Evolutionary conservation across 2,113 vertebrate species (phyloP), one percentile per base, ranked within the genome.

Genomic region (Podarcis muralis): DNA sequence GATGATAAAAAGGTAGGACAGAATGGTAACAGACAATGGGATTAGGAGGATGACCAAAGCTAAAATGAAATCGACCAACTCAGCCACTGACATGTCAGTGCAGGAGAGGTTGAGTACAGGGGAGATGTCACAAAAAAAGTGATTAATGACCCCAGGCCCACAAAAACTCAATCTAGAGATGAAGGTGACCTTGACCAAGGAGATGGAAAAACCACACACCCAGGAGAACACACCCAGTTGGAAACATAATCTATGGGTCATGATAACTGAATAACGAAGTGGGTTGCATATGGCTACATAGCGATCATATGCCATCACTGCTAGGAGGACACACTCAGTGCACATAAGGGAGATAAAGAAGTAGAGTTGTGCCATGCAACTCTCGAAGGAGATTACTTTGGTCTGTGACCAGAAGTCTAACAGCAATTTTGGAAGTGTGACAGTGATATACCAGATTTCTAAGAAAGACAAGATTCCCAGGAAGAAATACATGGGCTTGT

Each of bases 71-170:
- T 96, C 95, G 12, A 95, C 94, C 40, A 94, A 18, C 85, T 96
- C 96, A 0, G 96, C 95, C 15, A 90, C n/a, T 75, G 95, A 95
- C 94, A 96, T 96, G 72, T 96, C 95, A 18, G 93, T 94, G 86
- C 95, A 96, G 59, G 95, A 95, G 6, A 96, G 93, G 66, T 94
- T 96, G 5, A 96, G 93, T 0, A 96, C 91, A 1, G 95, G 95
- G 37, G 95, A 96, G 80, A 96, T 95, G 66, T 96, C 95, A 87
- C 96, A 96, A 71, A 96, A 96, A 89, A 96, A 96, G 78, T 96
- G 95, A 40, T 96, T 94, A 87, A 96, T 95, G 72, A 95, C 78
- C 35, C 94, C 95, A 57, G 95, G 95, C 4, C 95, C 94, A 77
- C 96, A 96, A 88, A 96, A 96, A 7, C 77, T 90, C 84, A 96